Conservation (phyloP, 2,113 vertebrate species). For the Oncorhynchus gorbuscha region DNA sequence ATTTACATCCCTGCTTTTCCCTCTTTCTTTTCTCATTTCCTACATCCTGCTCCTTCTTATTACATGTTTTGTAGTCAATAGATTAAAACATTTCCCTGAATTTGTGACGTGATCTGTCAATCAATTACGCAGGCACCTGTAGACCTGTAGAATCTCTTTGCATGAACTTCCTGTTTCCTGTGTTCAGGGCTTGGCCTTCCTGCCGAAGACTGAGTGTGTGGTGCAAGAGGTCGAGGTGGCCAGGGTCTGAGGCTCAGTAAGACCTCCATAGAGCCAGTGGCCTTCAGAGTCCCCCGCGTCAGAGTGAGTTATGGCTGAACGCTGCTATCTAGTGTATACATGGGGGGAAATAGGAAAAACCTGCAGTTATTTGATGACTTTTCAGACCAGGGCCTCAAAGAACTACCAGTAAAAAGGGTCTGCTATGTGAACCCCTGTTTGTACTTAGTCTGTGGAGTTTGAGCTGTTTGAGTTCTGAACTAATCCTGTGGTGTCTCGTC, state of each 20-base stretch:
- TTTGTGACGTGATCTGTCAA: too few relatives aligned
- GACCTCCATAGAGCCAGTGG: slow-evolving; percentile 82
- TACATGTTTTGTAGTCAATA: too few relatives aligned
- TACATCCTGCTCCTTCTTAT: too few relatives aligned
- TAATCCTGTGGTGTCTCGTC: background rate
- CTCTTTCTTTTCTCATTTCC: background rate
- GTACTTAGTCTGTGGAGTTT: too few relatives aligned
- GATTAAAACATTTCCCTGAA: too few relatives aligned
- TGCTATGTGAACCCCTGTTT: too few relatives aligned
- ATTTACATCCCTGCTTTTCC: background rate
- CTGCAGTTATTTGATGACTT: too few relatives aligned
- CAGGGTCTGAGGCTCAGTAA: slow-evolving; percentile 85
- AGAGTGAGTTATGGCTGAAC: slow-evolving; percentile 74
- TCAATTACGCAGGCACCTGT: background rate
- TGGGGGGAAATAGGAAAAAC: too few relatives aligned
- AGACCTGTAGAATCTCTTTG: background rate
- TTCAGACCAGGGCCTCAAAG: slow-evolving; percentile 36
- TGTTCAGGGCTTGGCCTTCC: slow-evolving; percentile 84
- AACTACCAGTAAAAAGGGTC: slow-evolving; percentile 16
- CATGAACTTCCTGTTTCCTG: background rate
- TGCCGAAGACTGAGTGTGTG: slow-evolving; percentile 85
- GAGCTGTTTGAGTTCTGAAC: background rate
- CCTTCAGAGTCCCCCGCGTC: slow-evolving; percentile 88
- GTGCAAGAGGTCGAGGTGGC: slow-evolving; percentile 89
- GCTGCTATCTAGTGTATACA: slow-evolving; percentile 28